These are phyloP conservation scores for Octonoba sinensis DNA, from an alignment of 2,888 invertebrate genomes.

Conservation along the genomic window DNA sequence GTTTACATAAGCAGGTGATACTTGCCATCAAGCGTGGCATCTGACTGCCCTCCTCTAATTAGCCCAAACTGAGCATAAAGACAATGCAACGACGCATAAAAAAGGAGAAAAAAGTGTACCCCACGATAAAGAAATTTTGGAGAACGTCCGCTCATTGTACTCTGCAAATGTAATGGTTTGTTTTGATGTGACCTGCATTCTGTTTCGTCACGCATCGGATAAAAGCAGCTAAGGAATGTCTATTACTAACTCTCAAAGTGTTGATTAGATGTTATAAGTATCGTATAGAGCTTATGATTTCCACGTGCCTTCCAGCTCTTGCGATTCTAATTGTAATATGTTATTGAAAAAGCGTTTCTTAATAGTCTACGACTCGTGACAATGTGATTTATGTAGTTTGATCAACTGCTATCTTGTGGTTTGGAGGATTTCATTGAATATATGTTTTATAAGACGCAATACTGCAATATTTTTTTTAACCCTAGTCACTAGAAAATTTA, in stretches of 20 bases:
- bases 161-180: slow-evolving; percentile 27
- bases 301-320: too few relatives aligned
- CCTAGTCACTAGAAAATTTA: too few relatives aligned
- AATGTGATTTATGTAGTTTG: too few relatives aligned
- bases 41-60: slow-evolving; percentile 28
- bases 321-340: too few relatives aligned
- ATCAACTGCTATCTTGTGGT: too few relatives aligned
- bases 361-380: too few relatives aligned
- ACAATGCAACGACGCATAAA: slow-evolving; percentile 35
- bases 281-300: too few relatives aligned
- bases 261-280: slow-evolving; percentile 30
- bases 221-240: slow-evolving; percentile 1
- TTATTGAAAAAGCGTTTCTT: too few relatives aligned
- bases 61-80: slow-evolving; percentile 3
- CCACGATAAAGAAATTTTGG: slow-evolving; percentile 26
- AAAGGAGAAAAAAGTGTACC: slow-evolving; percentile 29
- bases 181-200: slow-evolving; percentile 37
- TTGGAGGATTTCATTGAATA: too few relatives aligned
- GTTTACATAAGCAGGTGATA: slow-evolving; percentile 12
- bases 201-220: slow-evolving; percentile 25
- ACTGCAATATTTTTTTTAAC: too few relatives aligned
- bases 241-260: slow-evolving; percentile 28
- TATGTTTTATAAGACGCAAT: too few relatives aligned
- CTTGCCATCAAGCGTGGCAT: slow-evolving; percentile 10
- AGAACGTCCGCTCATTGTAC: slow-evolving; percentile 23